Evolutionary conservation across 2,113 vertebrate genomes (phyloP).

Genomic region (Salvator merianae): DNA sequence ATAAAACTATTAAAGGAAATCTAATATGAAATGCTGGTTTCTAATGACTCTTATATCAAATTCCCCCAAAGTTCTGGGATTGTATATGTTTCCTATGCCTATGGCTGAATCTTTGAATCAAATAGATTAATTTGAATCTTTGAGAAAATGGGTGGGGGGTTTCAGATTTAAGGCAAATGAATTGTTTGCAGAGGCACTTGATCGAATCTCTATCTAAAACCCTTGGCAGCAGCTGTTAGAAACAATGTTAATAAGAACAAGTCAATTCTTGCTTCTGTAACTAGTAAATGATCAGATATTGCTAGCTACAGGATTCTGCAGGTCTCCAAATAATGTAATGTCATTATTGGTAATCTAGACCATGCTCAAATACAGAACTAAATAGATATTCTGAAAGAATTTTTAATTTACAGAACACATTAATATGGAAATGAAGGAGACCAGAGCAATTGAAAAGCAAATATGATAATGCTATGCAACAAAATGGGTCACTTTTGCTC

Average conservation of each 20-base stretch:
- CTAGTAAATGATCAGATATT: background rate
- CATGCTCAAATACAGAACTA: background rate
- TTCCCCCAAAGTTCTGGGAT: too few species aligned
- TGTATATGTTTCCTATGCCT: too few species aligned
- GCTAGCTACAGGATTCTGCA: background rate
- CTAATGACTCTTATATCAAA: too few species aligned
- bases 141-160: too few species aligned
- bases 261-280: background rate
- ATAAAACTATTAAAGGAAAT: background rate
- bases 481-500: background rate
- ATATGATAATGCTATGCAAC: background rate
- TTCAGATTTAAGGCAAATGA: too few species aligned
- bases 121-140: too few species aligned
- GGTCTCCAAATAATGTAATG: background rate
- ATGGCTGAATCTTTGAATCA: too few species aligned
- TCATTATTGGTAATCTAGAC: background rate
- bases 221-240: too few species aligned
- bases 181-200: too few species aligned
- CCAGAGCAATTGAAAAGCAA: background rate
- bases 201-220: too few species aligned
- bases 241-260: too few species aligned
- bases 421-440: background rate
- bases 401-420: background rate
- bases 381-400: background rate
- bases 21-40: too few species aligned